Base-by-base conservation (phyloP, 2,888 invertebrate genomes). In the Acrocyrtus sp. region DNA sequence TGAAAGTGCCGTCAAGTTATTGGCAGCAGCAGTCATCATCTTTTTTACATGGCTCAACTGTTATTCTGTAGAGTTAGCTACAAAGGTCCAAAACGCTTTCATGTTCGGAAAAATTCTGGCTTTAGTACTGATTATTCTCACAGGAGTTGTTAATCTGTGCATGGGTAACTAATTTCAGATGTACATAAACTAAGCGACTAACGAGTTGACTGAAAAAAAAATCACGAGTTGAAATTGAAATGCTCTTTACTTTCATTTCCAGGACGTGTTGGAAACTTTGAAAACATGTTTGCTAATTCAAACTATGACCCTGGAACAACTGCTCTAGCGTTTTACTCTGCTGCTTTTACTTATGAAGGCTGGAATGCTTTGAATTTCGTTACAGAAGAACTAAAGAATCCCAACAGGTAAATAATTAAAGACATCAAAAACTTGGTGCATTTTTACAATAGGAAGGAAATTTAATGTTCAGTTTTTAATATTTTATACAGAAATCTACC, bases 311-410 rank as follows among this genome's bases (percentile, higher is more conserved):
- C 93, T 1, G 93, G 95, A 62, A 91, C 91, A 83, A 89, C 96
- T 83, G 94, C 95, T 0, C 89, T 94, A 19, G 76, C 77, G 0
- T 77, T 80, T 39, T 80, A 79, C 47, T 78, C 77, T 41, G 79
- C 77, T 1, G 65, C 75, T 19, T 80, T 78, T 56, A 74, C 95
- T 0, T 97, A 95, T 84, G 92, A 94, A 3, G 96, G 96, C 56
- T 96, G 95, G 87, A 92, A 83, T 85, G 96, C 93, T 84, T 88
- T 97, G 60, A 96, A 96, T 85, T 95, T 95, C 85, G 95, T 96
- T n/a, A 95, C 95, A 1, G 96, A 95, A 85, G 96, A 97, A 84
- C 87, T 97, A 43, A 92, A 95, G 84, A 92, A 96, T 85, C 96
- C 96, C 0, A 72, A 63, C 27, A 70, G 72, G 74, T 73, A 67